These are phyloP conservation scores for Drosophila neotestacea DNA, from an alignment of 2,888 invertebrate genomes.

Conservation along the genomic window DNA sequence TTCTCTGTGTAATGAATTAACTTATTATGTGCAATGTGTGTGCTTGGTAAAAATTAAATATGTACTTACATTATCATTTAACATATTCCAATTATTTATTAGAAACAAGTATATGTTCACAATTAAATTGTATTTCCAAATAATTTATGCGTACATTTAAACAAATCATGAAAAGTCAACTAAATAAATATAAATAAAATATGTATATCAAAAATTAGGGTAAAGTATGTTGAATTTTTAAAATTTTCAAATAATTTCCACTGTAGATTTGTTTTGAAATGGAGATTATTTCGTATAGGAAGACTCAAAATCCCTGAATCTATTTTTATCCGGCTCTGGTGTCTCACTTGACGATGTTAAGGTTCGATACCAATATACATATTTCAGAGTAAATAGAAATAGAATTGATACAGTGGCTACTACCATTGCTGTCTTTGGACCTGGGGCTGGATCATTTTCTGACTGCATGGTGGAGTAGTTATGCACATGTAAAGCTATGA, in stretches of 20 bases:
- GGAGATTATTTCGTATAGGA: neutral
- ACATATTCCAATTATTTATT: slow-evolving; percentile 3
- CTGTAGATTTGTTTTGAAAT: neutral
- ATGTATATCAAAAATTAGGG: slow-evolving; percentile 8
- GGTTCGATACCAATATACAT: slow-evolving; percentile 45
- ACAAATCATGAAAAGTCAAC: slow-evolving; percentile 29
- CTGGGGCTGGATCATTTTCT: neutral
- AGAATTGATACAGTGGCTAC: slow-evolving; percentile 30
- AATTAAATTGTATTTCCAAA: slow-evolving; percentile 3
- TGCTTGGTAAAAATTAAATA: neutral
- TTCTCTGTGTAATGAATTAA: slow-evolving; percentile 42
- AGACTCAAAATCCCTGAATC: neutral
- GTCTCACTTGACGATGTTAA: neutral
- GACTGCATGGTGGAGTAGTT: slow-evolving; percentile 30
- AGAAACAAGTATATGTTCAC: neutral
- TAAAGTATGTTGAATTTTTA: neutral
- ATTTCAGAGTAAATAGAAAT: slow-evolving; percentile 55
- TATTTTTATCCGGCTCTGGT: slow-evolving; percentile 1
- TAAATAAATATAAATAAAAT: slow-evolving; percentile 27
- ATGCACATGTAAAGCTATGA: slow-evolving; percentile 7
- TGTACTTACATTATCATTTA: slow-evolving; percentile 21
- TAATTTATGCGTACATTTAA: slow-evolving; percentile 17
- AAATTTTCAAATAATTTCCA: neutral
- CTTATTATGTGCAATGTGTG: slow-evolving; percentile 45
- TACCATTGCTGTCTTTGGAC: neutral